phyloP scores from a whole-genome alignment of 2,797 vertebrate species.

The Microhierax caerulescens region DNA sequence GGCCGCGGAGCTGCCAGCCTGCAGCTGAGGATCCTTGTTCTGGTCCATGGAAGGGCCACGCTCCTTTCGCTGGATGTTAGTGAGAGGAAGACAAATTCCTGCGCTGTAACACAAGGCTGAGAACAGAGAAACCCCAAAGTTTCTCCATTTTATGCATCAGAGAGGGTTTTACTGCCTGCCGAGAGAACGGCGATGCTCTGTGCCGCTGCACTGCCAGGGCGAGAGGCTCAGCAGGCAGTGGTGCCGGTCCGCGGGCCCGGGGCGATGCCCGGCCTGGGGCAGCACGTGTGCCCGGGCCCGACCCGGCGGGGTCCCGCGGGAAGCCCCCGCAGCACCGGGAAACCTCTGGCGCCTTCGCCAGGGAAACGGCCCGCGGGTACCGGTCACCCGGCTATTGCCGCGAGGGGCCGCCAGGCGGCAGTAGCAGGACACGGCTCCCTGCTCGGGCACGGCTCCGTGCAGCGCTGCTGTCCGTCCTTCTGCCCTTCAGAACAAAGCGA shows the following conservation, averaged over 20 bases:
- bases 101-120: not conserved
- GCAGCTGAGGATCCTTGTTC: not conserved
- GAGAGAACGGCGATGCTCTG: not conserved
- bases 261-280: no score
- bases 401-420: slow-evolving; percentile 62
- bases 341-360: accelerated
- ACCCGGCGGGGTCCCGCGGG: not conserved
- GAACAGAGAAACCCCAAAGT: not conserved
- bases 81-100: not conserved
- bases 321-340: not conserved
- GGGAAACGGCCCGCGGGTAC: accelerated
- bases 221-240: accelerated
- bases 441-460: accelerated
- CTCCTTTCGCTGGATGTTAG: not conserved
- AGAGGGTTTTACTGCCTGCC: not conserved
- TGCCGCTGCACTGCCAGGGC: accelerated
- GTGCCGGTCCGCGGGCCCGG: no score
- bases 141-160: not conserved
- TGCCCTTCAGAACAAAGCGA: not conserved
- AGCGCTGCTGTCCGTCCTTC: accelerated
- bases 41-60: not conserved
- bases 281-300: no score
- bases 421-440: slow-evolving; percentile 29
- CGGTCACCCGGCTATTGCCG: not conserved
- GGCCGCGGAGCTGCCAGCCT: not conserved